These are phyloP conservation scores for Rhynchomys soricoides DNA, from an alignment of 2,113 vertebrate species.

Conservation along the genomic window DNA sequence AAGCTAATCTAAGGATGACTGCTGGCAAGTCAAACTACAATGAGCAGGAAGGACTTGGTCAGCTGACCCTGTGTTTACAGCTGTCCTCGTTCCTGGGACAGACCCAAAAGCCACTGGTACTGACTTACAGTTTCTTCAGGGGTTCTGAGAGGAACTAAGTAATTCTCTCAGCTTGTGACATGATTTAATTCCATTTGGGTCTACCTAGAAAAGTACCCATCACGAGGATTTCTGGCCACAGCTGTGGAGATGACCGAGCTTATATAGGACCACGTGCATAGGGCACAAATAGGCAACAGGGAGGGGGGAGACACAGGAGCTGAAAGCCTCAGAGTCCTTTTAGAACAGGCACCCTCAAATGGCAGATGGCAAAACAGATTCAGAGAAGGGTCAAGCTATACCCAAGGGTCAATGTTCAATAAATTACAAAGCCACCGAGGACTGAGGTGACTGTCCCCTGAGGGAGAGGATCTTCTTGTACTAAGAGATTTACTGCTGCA, in stretches of 20 bases:
- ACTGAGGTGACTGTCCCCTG: neutral
- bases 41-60: neutral
- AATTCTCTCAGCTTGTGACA: neutral
- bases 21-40: neutral
- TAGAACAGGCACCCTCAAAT: neutral
- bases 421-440: accelerated
- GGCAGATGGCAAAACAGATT: neutral
- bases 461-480: neutral
- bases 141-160: neutral
- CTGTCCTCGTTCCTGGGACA: neutral
- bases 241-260: neutral
- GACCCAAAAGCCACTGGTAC: neutral
- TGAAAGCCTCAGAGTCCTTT: neutral
- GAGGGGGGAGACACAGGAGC: too few species aligned
- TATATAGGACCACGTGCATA: accelerated
- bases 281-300: accelerated
- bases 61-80: neutral
- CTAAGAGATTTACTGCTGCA: neutral
- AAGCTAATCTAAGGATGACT: neutral
- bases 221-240: neutral
- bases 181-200: neutral
- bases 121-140: neutral
- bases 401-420: neutral
- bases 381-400: neutral
- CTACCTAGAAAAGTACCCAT: neutral